Evolutionary conservation across 2,797 vertebrate genomes (phyloP), one percentile per base, ranked within the genome.

Genomic region (Paguma larvata): DNA sequence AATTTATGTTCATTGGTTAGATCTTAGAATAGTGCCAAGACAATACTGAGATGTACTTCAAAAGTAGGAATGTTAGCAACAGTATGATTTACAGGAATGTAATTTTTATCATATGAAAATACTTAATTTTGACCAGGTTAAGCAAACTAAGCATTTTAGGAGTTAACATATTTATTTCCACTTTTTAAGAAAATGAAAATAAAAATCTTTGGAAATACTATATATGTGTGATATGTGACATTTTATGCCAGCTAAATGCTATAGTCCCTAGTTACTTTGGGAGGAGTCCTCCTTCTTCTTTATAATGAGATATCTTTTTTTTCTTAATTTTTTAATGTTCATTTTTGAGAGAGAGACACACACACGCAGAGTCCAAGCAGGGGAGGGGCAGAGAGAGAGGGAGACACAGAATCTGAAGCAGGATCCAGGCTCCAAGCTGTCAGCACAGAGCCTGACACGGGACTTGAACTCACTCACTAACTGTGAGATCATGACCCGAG

Each of bases 101-200:
- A 68, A 77, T 75, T 91, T 88, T 88, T 85, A 89, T 84, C 75
- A 85, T 46, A 67, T 75, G 2, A 67, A 92, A 96, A 83, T 34
- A 85, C 38, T 83, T 56, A 38, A 30, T 85, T 65, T 51, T 95
- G 44, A 83, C 32, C 63, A 88, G 41, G 85, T 48, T 95, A 95
- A 92, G 21, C 65, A 68, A 89, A 85, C 65, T 65, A 90, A 95
- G 12, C 23, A 80, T 41, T 95, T 79, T 56, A 73, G 30, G 18
- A 91, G 16, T 67, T 85, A 92, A 38, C 32, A 1, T 56, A n/a
- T 63, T 63, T 77, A 91, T 78, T 79, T 92, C 34, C 2, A 83
- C 8, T 46, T 63, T 62, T 12, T 73, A 85, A 78, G 87, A 46
- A 77, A 48, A 75, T 48, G 30, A 46, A 91, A 75, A 91, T n/a